Evolutionary conservation across 2,797 vertebrate species (phyloP).

Genomic region (Micromesistius poutassou): DNA sequence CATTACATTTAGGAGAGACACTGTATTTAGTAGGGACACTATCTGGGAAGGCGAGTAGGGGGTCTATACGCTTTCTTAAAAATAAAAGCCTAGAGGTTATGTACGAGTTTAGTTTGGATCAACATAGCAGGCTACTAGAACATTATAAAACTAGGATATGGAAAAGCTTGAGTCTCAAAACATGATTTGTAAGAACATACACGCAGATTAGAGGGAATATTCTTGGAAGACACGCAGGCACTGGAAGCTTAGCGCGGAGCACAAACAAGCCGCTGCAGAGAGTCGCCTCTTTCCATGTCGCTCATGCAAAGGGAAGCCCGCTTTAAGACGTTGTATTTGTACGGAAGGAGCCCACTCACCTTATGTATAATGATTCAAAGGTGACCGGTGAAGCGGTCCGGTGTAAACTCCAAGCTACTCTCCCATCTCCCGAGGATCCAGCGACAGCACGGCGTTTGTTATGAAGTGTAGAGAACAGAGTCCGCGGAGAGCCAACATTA

Average conservation of each 20-base stretch:
- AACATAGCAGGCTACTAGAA: neutral
- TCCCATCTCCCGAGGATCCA: constrained; percentile 66
- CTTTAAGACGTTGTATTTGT: too few relatives aligned
- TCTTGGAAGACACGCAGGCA: too few relatives aligned
- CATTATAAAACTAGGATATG: neutral
- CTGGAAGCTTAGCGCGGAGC: too few relatives aligned
- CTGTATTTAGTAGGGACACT: neutral
- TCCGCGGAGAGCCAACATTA: constrained; percentile 56
- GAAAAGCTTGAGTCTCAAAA: too few relatives aligned
- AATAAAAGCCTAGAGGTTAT: neutral
- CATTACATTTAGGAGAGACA: neutral
- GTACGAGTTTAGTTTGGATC: too few relatives aligned
- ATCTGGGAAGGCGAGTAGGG: neutral
- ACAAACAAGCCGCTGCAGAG: too few relatives aligned
- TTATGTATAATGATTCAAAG: constrained; percentile 30
- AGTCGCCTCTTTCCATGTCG: too few relatives aligned
- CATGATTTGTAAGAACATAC: neutral
- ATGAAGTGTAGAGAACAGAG: constrained; percentile 56
- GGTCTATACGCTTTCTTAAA: neutral
- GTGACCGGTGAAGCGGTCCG: constrained; percentile 42
- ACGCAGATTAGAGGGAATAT: neutral
- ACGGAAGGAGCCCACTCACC: constrained; percentile 52
- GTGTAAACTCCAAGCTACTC: constrained; percentile 52
- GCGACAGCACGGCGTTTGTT: constrained; percentile 58
- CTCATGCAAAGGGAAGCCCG: too few relatives aligned